Percentiles rank a stretch among this genome's conserved stretches.
These are phyloP conservation scores for Hypolimnas misippus DNA, from an alignment of 2,888 invertebrate genomes.

Conservation along the genomic window DNA sequence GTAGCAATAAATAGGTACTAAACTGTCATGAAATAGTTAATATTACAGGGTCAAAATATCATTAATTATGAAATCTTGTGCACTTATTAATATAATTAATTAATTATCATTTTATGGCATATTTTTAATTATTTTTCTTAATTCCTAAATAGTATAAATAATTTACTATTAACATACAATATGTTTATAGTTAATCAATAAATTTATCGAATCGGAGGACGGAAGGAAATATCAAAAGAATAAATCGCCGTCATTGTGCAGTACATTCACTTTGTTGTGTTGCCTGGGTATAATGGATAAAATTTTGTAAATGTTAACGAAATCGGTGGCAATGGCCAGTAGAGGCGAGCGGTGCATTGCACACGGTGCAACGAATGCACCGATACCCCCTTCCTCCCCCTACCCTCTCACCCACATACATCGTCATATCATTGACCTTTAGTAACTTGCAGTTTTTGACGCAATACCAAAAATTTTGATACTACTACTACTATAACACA, in stretches of 20 bases:
- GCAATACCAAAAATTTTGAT: no score
- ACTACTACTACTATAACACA: no score
- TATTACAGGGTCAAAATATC: no score
- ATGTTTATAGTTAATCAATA: no score
- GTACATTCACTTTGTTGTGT: conserved; percentile 35
- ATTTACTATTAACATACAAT: no score
- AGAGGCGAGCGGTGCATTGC: conserved; percentile 61
- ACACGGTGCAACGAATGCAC: conserved; percentile 48
- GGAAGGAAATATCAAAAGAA: conserved; percentile 1
- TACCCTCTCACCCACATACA: conserved; percentile 26
- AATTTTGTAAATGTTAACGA: conserved; percentile 57
- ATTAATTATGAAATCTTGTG: no score
- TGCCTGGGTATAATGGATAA: conserved; percentile 46
- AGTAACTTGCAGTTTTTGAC: conserved; percentile 20
- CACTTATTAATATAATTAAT: no score
- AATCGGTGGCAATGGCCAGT: conserved; percentile 71
- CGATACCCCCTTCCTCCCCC: conserved; percentile 35
- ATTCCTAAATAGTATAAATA: no score
- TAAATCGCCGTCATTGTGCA: conserved; percentile 26
- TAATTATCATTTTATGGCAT: no score
- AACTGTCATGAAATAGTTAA: no score
- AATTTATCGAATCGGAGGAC: neutral
- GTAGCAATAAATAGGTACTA: no score
- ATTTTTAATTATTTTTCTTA: no score
- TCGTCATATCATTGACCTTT: conserved; percentile 20